Evolutionary conservation across 1,140 invertebrate genomes (phyloP).

Genomic region (Drosophila kepulauana): DNA sequence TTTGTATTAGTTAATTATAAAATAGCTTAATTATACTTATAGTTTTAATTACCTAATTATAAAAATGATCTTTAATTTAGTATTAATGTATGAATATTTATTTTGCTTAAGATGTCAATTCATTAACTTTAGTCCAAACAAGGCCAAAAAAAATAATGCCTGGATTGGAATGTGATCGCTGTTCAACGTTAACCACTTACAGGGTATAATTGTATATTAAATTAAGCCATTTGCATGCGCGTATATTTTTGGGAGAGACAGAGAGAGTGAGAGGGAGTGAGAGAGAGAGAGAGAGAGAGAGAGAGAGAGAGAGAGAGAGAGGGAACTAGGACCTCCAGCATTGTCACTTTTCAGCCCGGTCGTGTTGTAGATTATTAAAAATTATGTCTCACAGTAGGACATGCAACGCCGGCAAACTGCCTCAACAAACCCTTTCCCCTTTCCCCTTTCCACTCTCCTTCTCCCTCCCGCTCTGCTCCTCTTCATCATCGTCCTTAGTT

Average conservation of each 20-base stretch:
- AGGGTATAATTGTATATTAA: slow-evolving; percentile 81
- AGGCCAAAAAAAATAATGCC: too few relatives aligned
- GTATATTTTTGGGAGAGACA: slow-evolving; percentile 53
- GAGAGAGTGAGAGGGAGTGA: too few relatives aligned
- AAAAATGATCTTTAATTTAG: too few relatives aligned
- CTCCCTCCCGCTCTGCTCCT: neutral
- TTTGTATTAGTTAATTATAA: too few relatives aligned
- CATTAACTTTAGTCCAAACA: too few relatives aligned
- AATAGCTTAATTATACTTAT: too few relatives aligned
- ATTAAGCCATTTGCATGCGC: slow-evolving; percentile 81
- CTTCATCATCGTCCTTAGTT: neutral
- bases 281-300: neutral
- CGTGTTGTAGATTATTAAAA: slow-evolving; percentile 82
- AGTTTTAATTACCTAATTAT: too few relatives aligned
- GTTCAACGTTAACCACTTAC: slow-evolving; percentile 11
- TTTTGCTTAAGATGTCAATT: too few relatives aligned
- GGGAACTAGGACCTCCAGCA: slow-evolving; percentile 21
- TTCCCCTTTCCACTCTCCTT: neutral
- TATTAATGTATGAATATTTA: too few relatives aligned
- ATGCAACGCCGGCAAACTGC: slow-evolving; percentile 62
- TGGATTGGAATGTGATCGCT: neutral
- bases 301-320: neutral
- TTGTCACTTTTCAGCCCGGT: slow-evolving; percentile 50
- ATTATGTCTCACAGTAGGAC: slow-evolving; percentile 82
- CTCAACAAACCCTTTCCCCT: neutral